Conservation (phyloP, 2,113 vertebrate species). For the Pollimyrus isidori region DNA sequence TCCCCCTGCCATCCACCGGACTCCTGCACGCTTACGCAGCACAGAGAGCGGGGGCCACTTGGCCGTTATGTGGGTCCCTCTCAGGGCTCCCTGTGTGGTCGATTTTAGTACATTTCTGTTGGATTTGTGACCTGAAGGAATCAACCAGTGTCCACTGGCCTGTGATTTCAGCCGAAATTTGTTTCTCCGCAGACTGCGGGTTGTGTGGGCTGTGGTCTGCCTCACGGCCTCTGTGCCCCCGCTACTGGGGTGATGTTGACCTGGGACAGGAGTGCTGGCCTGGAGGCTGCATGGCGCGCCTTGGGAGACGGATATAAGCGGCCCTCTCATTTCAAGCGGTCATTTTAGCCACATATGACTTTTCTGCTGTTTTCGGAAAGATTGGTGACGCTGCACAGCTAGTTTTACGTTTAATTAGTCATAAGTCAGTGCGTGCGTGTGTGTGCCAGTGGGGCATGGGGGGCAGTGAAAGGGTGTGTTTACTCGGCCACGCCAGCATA, state of each 20-base stretch:
- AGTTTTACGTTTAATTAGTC: constrained; percentile 3
- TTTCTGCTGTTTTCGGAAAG: background rate
- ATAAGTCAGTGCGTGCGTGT: background rate
- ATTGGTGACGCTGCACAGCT: background rate
- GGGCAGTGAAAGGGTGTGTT: background rate
- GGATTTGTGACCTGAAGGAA: background rate
- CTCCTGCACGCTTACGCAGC: background rate
- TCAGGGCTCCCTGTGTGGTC: background rate
- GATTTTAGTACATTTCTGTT: background rate
- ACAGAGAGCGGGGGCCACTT: background rate
- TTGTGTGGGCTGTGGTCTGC: background rate
- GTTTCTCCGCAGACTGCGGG: background rate
- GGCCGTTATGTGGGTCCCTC: background rate
- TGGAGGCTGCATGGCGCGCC: background rate
- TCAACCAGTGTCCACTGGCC: background rate
- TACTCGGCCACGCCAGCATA: background rate
- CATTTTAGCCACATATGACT: background rate
- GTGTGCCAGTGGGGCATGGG: background rate
- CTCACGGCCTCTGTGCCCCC: background rate
- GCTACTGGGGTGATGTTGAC: background rate
- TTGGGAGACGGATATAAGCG: background rate
- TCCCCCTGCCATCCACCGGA: background rate
- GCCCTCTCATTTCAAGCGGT: background rate
- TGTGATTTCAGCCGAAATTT: background rate
- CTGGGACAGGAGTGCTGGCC: background rate